Evolutionary conservation across 2,113 vertebrate species (phyloP).

Genomic region (Sinocyclocheilus anophthalmus): DNA sequence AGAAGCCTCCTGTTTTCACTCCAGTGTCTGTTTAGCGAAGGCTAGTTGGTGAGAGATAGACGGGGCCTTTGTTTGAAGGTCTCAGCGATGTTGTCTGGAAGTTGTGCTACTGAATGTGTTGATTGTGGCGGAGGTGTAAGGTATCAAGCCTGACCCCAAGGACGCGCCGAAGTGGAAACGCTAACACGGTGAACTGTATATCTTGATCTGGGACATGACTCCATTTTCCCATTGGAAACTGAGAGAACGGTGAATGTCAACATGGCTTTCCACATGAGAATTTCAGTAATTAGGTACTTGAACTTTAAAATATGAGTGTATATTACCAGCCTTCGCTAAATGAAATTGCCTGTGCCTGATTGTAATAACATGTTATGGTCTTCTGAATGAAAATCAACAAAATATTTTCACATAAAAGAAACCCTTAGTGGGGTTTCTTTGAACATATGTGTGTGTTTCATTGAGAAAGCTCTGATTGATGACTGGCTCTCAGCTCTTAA

Average conservation of each 20-base stretch:
- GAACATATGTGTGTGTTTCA: neutral
- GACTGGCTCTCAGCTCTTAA: conserved; percentile 61
- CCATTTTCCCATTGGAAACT: neutral
- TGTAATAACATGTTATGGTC: neutral
- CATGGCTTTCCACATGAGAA: conserved; percentile 9
- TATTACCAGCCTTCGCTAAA: neutral
- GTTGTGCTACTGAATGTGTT: conserved; percentile 1
- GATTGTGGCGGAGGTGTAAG: neutral
- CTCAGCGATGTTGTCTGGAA: neutral
- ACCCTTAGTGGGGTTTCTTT: neutral
- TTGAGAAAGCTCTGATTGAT: conserved; percentile 68
- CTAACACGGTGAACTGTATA: conserved; percentile 6
- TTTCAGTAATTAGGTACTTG: conserved; percentile 3
- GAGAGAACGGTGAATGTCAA: conserved; percentile 16
- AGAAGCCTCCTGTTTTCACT: conserved; percentile 10
- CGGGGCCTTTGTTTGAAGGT: conserved; percentile 20
- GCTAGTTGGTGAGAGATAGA: conserved; percentile 33
- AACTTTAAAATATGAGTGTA: conserved; percentile 22
- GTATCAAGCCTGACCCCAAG: neutral
- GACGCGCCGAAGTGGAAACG: conserved; percentile 6
- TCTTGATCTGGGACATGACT: conserved; percentile 24
- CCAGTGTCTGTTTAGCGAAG: conserved; percentile 21
- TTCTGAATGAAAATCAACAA: neutral
- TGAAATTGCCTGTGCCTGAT: neutral
- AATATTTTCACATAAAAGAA: neutral